Conservation (phyloP, 1,140 invertebrate genomes). For the Camponotus pennsylvanicus region DNA sequence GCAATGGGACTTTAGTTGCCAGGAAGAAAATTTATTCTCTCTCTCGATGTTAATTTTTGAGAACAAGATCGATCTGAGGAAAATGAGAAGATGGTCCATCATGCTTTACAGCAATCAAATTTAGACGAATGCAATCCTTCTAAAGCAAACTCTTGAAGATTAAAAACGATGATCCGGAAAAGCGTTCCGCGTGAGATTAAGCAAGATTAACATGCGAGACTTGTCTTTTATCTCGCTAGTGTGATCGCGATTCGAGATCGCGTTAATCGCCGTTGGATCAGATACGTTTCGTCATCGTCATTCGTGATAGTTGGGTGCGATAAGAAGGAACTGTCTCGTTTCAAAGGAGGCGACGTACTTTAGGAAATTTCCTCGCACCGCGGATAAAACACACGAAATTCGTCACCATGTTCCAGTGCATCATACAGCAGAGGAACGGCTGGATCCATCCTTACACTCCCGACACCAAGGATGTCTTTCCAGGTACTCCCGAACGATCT, state of each 20-base stretch:
- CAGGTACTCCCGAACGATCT: slow-evolving; percentile 87
- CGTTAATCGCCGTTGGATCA: slow-evolving; percentile 11
- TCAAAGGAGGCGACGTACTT: neutral
- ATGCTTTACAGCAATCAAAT: neutral
- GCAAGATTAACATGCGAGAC: slow-evolving; percentile 15
- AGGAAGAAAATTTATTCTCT: neutral
- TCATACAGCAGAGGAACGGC: slow-evolving; percentile 92
- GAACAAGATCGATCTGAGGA: neutral
- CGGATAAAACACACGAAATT: slow-evolving; percentile 35
- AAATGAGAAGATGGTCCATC: neutral
- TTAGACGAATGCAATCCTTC: neutral
- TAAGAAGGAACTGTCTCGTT: slow-evolving; percentile 5
- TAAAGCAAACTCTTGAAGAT: neutral
- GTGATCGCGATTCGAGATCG: neutral
- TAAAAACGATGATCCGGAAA: too few relatives aligned
- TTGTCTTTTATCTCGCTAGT: neutral
- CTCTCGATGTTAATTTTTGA: neutral
- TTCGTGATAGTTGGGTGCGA: neutral
- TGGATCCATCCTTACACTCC: slow-evolving; percentile 91
- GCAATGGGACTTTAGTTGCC: neutral
- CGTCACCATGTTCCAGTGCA: slow-evolving; percentile 92
- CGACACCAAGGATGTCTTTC: slow-evolving; percentile 92
- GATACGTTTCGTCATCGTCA: neutral
- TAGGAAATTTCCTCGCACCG: neutral
- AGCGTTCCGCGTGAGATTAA: too few relatives aligned